phyloP scores from a whole-genome alignment of 2,888 invertebrate species.

The Melipona beecheii region DNA sequence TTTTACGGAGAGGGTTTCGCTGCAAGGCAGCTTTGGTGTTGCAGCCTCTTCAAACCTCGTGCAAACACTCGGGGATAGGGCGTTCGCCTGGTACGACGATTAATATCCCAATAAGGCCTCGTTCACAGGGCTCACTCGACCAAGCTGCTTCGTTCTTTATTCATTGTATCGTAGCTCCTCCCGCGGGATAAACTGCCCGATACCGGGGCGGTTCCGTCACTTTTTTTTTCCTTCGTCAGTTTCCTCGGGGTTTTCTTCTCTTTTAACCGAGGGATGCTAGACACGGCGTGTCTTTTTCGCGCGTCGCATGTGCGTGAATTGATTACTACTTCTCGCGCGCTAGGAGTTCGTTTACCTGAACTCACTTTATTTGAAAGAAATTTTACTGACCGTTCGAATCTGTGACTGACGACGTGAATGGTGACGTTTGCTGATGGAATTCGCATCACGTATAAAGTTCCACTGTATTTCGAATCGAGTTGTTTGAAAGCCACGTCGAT shows the following conservation, averaged over 20 bases:
- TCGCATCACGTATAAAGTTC: neutral
- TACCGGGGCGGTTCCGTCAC: constrained; percentile 48
- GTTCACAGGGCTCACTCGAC: constrained; percentile 58
- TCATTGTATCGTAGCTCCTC: constrained; percentile 66
- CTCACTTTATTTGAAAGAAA: neutral
- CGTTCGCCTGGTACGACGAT: constrained; percentile 72
- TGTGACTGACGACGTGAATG: too few relatives aligned
- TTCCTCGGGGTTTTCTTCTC: neutral
- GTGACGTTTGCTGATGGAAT: neutral
- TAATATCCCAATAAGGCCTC: constrained; percentile 75
- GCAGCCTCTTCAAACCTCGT: constrained; percentile 74
- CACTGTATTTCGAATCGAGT: neutral
- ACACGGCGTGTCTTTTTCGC: neutral
- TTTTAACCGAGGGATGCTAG: neutral
- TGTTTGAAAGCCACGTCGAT: neutral
- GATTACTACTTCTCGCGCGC: neutral
- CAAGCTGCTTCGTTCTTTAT: constrained; percentile 71
- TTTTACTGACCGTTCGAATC: neutral
- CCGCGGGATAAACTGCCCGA: constrained; percentile 67
- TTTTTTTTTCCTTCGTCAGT: constrained; percentile 15
- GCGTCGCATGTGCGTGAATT: neutral
- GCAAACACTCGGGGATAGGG: constrained; percentile 75
- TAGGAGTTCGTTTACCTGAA: neutral
- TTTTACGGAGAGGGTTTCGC: constrained; percentile 55
- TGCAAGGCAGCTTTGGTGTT: constrained; percentile 71